These are phyloP conservation scores for Lymantria monacha DNA, from an alignment of 2,888 invertebrate species.

Conservation along the genomic window DNA sequence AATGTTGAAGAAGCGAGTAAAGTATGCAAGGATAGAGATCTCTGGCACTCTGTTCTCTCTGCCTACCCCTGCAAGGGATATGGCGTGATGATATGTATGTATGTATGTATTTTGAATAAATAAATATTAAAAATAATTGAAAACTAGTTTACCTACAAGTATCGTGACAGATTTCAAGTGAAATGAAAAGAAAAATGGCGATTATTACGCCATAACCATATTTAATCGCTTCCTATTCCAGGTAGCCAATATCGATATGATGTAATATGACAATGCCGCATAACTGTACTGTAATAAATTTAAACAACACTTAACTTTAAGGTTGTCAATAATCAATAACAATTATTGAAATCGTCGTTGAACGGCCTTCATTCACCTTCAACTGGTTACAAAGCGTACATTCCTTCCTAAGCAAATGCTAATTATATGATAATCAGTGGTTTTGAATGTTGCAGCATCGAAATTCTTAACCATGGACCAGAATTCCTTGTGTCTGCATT, in stretches of 20 bases:
- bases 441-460: slow-evolving; percentile 9
- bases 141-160: too few relatives aligned
- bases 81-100: too few relatives aligned
- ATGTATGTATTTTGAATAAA: too few relatives aligned
- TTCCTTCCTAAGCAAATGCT: slow-evolving; percentile 40
- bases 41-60: too few relatives aligned
- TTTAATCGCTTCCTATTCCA: too few relatives aligned
- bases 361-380: slow-evolving; percentile 38
- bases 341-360: slow-evolving; percentile 31
- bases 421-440: slow-evolving; percentile 42
- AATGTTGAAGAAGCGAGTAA: too few relatives aligned
- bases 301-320: not conserved
- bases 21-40: too few relatives aligned
- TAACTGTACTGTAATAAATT: not conserved
- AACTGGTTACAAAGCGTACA: slow-evolving; percentile 24
- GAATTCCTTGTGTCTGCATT: slow-evolving; percentile 5
- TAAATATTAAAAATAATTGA: too few relatives aligned
- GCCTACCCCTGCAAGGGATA: too few relatives aligned
- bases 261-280: too few relatives aligned
- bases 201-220: not conserved
- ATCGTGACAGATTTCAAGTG: too few relatives aligned
- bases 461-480: slow-evolving; percentile 3
- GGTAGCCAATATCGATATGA: too few relatives aligned
- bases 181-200: not conserved
- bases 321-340: slow-evolving; percentile 27